These are phyloP conservation scores for Dasyornis broadbenti DNA, from an alignment of 2,113 vertebrate genomes.

Conservation along the genomic window DNA sequence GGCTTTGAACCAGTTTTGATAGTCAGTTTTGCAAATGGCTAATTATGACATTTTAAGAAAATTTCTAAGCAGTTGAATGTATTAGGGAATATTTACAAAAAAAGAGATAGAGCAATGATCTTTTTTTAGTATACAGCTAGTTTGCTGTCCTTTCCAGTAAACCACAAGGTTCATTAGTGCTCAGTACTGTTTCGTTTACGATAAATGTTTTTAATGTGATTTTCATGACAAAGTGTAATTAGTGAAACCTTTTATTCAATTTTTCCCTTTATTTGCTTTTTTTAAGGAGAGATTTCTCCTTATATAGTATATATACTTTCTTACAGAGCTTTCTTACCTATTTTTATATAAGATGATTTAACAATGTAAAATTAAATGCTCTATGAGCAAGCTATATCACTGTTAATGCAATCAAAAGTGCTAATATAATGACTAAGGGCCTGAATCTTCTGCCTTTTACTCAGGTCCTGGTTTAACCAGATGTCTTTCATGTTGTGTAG, in stretches of 20 bases:
- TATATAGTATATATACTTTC: conserved; percentile 67
- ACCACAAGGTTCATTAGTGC: conserved; percentile 44
- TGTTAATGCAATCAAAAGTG: conserved; percentile 61
- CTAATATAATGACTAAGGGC: conserved; percentile 31
- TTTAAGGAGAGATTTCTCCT: conserved; percentile 62
- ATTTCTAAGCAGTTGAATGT: conserved; percentile 39
- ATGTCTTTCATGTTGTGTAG: background rate
- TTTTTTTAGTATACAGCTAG: conserved; percentile 39
- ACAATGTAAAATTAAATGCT: conserved; percentile 64
- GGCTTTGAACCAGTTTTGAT: conserved; percentile 41
- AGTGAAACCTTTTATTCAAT: conserved; percentile 43
- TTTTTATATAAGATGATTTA: conserved; percentile 73
- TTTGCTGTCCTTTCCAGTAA: conserved; percentile 56
- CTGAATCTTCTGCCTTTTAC: conserved; percentile 53
- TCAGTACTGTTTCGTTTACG: conserved; percentile 51
- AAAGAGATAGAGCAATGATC: background rate
- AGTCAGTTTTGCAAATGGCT: conserved; percentile 32
- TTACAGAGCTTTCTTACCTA: conserved; percentile 79
- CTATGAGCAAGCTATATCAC: conserved; percentile 67
- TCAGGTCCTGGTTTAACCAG: conserved; percentile 27
- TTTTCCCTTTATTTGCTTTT: conserved; percentile 41
- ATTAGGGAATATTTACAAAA: conserved; percentile 1
- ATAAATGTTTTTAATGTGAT: conserved; percentile 61
- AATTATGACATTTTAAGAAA: conserved; percentile 3
- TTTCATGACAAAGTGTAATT: conserved; percentile 58